phyloP scores from a whole-genome alignment of 2,888 invertebrate genomes.

The Eucriotettix oculatus region DNA sequence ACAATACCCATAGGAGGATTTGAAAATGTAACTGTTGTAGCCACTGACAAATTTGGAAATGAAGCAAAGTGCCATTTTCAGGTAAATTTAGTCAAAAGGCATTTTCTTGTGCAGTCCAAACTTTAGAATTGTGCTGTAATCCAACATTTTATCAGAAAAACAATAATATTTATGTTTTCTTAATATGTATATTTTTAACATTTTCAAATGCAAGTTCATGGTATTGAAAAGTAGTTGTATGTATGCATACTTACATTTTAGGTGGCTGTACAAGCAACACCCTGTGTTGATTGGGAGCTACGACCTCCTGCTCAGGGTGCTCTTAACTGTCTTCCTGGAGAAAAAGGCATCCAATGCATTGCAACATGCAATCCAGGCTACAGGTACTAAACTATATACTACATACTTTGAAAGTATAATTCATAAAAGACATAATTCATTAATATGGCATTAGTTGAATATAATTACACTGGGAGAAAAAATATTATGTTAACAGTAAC shows the following conservation, averaged over 20 bases:
- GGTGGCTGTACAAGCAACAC: conserved; percentile 80
- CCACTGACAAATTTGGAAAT: conserved; percentile 74
- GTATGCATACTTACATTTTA: conserved; percentile 17
- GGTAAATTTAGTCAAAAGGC: conserved; percentile 25
- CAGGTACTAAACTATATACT: conserved; percentile 18
- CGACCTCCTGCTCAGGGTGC: conserved; percentile 78
- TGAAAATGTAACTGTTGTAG: conserved; percentile 82
- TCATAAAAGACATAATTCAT: too few relatives aligned
- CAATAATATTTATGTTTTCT: too few relatives aligned
- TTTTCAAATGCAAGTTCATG: too few relatives aligned
- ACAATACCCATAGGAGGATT: conserved; percentile 72
- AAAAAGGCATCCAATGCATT: conserved; percentile 65
- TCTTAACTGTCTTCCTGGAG: conserved; percentile 69
- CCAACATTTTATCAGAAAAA: too few relatives aligned
- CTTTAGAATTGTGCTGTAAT: too few relatives aligned
- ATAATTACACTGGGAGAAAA: too few relatives aligned
- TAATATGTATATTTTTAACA: too few relatives aligned
- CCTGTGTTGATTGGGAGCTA: conserved; percentile 89
- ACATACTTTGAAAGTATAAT: not conserved
- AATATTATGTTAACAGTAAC: too few relatives aligned
- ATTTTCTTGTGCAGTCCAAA: not conserved
- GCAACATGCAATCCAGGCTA: conserved; percentile 79
- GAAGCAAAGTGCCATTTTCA: conserved; percentile 85
- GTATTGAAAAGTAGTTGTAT: too few relatives aligned
- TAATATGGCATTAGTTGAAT: too few relatives aligned